A percentile compares a stretch with the other conserved stretches of the same genome.
These are phyloP conservation scores for Drosophila peninsularis DNA, from an alignment of 2,888 invertebrate species.

Conservation along the genomic window DNA sequence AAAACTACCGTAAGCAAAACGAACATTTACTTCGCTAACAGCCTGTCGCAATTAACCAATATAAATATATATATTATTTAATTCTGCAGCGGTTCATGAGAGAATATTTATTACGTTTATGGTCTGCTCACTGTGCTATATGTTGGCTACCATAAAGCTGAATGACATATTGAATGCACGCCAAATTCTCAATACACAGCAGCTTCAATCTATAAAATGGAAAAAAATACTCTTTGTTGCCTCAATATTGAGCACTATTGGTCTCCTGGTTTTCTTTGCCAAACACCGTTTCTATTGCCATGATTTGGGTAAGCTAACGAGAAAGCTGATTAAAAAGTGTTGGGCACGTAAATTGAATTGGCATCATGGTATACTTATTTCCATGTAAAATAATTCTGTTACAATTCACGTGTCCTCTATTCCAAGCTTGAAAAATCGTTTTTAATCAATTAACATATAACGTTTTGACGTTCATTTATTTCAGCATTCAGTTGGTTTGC, in stretches of 20 bases:
- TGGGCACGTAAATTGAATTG: neutral
- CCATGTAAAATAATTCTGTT: no score
- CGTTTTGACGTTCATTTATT: constrained; percentile 15
- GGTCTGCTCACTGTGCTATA: constrained; percentile 92
- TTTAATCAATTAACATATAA: constrained; percentile 1
- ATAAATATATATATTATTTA: neutral
- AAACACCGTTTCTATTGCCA: constrained; percentile 95
- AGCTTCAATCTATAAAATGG: constrained; percentile 86
- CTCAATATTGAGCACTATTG: constrained; percentile 92
- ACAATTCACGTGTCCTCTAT: neutral
- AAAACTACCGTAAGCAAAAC: constrained; percentile 94
- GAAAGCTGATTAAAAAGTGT: neutral
- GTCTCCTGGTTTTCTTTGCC: constrained; percentile 94
- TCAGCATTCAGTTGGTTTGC: constrained; percentile 98
- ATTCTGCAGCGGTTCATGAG: constrained; percentile 92
- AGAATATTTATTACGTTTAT: constrained; percentile 96
- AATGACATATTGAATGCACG: constrained; percentile 82
- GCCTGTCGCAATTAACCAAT: neutral
- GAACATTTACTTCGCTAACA: neutral
- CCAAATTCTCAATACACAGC: constrained; percentile 82
- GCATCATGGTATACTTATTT: no score
- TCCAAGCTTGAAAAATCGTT: no score
- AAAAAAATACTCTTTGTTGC: constrained; percentile 91
- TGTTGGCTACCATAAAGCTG: constrained; percentile 90
- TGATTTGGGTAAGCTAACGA: constrained; percentile 90